A percentile compares a stretch with the other conserved stretches of the same genome.
phyloP scores from a whole-genome alignment of 2,113 vertebrate species.

The Nycticorax nycticorax region DNA sequence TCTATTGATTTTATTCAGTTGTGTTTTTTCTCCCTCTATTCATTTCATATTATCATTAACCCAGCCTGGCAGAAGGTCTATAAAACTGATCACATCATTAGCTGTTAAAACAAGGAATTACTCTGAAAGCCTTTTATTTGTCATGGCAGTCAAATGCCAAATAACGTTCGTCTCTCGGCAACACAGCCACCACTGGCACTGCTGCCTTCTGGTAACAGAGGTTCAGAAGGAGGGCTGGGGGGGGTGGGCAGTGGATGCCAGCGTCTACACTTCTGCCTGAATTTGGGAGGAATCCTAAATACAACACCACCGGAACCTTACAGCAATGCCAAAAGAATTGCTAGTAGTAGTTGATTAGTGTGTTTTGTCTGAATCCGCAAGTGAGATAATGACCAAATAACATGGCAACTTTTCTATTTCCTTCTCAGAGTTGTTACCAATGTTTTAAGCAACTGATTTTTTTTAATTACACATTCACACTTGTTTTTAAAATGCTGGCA shows the following conservation, averaged over 20 bases:
- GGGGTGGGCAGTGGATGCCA: background rate
- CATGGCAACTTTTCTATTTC: background rate
- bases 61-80: constrained; percentile 39
- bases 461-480: background rate
- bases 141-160: background rate
- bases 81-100: constrained; percentile 42
- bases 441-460: background rate
- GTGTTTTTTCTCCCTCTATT: background rate
- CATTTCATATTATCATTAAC: constrained; percentile 48
- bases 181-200: background rate
- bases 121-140: background rate
- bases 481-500: background rate
- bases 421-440: background rate
- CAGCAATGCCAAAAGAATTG: background rate
- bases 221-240: background rate
- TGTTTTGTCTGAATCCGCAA: background rate
- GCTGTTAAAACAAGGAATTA: constrained; percentile 36
- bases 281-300: background rate
- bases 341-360: background rate
- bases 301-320: background rate
- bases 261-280: accelerated
- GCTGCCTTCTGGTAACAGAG: background rate
- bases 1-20: constrained; percentile 5
- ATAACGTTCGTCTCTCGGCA: background rate
- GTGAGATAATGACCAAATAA: background rate